These are phyloP conservation scores for Procapra przewalskii DNA, from an alignment of 2,113 vertebrate genomes.

Conservation along the genomic window DNA sequence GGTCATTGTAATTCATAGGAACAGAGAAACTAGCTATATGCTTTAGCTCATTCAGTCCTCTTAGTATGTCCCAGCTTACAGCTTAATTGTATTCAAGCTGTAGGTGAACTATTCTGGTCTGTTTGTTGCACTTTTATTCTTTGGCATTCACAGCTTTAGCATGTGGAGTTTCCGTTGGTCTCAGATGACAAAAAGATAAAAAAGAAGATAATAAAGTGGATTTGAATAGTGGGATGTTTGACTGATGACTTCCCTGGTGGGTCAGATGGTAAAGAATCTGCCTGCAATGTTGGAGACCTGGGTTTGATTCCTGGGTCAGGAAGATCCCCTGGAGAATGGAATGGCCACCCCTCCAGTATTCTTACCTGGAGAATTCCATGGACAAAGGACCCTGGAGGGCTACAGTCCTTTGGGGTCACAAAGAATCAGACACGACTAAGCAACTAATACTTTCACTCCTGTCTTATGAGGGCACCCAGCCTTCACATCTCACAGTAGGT, in stretches of 20 bases:
- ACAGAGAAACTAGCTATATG: background rate
- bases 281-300: background rate
- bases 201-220: background rate
- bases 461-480: background rate
- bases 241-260: background rate
- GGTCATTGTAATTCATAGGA: background rate
- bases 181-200: background rate
- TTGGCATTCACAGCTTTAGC: background rate
- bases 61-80: background rate
- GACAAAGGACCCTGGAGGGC: background rate
- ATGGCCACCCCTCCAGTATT: background rate
- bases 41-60: background rate
- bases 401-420: background rate
- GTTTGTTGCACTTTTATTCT: background rate
- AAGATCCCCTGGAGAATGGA: background rate
- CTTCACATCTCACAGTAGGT: background rate
- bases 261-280: background rate
- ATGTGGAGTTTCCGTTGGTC: background rate
- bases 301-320: background rate
- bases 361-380: background rate
- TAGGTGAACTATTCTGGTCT: background rate
- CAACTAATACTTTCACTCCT: background rate
- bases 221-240: background rate
- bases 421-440: background rate
- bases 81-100: background rate